Base-by-base conservation (phyloP, 2,113 vertebrate species). In the Parus major region DNA sequence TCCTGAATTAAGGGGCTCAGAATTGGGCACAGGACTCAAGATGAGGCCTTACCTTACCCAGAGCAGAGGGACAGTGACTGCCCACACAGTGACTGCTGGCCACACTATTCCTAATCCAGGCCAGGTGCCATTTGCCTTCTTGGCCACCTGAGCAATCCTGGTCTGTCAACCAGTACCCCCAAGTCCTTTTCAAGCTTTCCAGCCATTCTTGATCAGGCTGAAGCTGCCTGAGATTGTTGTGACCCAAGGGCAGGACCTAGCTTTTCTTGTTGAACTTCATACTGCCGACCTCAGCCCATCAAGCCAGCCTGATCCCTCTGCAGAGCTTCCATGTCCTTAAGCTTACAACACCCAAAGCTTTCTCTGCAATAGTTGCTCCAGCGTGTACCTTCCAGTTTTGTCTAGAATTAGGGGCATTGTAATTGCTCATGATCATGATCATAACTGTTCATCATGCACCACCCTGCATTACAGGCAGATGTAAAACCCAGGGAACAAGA, bases 391-490 rank as follows among this genome's bases (percentile, higher is more conserved):
- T 65, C 46, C 65, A 28, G 8, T 3, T 22, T 22, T 12, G 31
- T 36, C 27, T 33, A 2, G 1, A 73, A 12, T 28, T 11, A 52
- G 28, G 13, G 15, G 33, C 19, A 7, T 36, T 20, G 2, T 2
- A 47, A 76, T 44, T 64, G 29, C n/a, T 56, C 11, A 39, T 12
- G 39, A 39, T 39, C 39, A 39, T 39, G 39, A 39, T 39, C 39
- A 39, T 39, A 39, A 39, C 39, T 39, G 39, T 39, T 57, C 11
- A 36, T 2, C 12, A 11, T 10, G 10, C n/a, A 61, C 27, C 46
- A 31, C 27, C 10, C 11, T 15, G 39, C 0, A 2, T 16, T 53
- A 33, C 22, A 35, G 23, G 5, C 0, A 2, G 28, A 24, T 7
- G 10, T 31, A 68, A 52, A n/a, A 31, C 41, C 5, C 15, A 16